Base-by-base conservation (phyloP, 1,140 invertebrate genomes). In the Nomia melanderi region DNA sequence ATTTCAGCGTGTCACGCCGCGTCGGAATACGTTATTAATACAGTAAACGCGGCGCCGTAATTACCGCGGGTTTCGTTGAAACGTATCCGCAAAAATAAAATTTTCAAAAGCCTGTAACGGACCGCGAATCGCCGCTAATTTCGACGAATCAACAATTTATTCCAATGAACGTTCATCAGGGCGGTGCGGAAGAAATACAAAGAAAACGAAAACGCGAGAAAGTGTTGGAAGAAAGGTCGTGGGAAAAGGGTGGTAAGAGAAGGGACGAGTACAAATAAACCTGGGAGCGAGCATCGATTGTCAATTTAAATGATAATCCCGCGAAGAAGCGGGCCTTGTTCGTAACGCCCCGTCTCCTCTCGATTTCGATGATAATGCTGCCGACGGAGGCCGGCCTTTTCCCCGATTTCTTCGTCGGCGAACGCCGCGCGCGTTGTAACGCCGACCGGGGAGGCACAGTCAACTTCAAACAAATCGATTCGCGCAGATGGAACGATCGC, bases 281-380 rank as follows among this genome's bases (percentile, higher is more conserved):
- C 39, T 6, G 20, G 39, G n/a, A n/a, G 6, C 17, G 9, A 25
- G 60, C 71, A 82, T 78, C 33, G 74, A 82, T 72, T 57, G 74
- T 33, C 79, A 73, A 82, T 82, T 82, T 82, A 82, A 78, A 82
- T 82, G 79, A 82, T 82, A 82, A 82, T 82, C 60, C 57, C 70
- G 9, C 12, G 66, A 23, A 72, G 62, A 23, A 44, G 20, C 36
- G 54, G 27, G 33, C 71, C 70, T 53, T 63, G 20, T 53, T 20
- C 69, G 31, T 54, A 23, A 11, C 29, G 27, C 54, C n/a, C 31
- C 20, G 47, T 57, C 41, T 62, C 47, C 17, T 25, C 54, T 36
- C 63, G 39, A 77, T 82, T 82, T 81, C 73, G 41, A 78, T 82
- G 74, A 82, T 82, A 82, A 78, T 82, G 29, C 20, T 31, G 20